phyloP scores from a whole-genome alignment of 2,888 invertebrate genomes.

The Eupithecia abbreviata region DNA sequence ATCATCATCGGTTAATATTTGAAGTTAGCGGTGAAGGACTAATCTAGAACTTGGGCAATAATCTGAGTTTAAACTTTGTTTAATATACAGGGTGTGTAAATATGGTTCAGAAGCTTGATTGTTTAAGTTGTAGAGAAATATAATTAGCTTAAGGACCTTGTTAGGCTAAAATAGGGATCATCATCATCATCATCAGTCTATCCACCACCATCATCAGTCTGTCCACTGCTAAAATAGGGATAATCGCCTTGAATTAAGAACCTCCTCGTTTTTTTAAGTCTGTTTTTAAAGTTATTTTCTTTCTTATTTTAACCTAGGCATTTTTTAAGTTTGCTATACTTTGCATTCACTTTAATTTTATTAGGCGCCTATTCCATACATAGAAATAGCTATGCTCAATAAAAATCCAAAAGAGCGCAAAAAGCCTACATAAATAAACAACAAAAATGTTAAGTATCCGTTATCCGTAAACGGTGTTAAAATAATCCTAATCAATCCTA shows the following conservation, averaged over 20 bases:
- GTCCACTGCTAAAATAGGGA: too few species aligned
- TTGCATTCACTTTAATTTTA: background rate
- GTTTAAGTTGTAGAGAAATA: too few species aligned
- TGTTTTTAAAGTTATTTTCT: too few species aligned
- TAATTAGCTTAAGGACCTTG: too few species aligned
- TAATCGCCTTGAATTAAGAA: too few species aligned
- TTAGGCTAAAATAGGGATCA: too few species aligned
- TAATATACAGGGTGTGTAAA: background rate
- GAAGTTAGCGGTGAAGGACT: background rate
- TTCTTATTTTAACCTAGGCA: too few species aligned
- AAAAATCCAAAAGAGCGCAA: background rate
- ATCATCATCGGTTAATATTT: background rate
- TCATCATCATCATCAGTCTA: too few species aligned
- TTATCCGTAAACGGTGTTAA: constrained; percentile 21
- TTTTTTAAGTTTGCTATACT: too few species aligned
- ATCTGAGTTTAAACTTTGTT: background rate
- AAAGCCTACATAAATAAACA: background rate
- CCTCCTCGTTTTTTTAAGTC: too few species aligned
- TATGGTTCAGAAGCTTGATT: background rate
- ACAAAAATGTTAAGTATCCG: background rate
- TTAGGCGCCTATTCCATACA: background rate
- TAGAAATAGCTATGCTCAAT: background rate
- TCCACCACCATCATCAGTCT: too few species aligned
- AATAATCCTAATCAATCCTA: constrained; percentile 22
- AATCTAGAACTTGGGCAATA: background rate